Evolutionary conservation across 1,140 invertebrate genomes (phyloP).

Genomic region (Hylaeus anthracinus): DNA sequence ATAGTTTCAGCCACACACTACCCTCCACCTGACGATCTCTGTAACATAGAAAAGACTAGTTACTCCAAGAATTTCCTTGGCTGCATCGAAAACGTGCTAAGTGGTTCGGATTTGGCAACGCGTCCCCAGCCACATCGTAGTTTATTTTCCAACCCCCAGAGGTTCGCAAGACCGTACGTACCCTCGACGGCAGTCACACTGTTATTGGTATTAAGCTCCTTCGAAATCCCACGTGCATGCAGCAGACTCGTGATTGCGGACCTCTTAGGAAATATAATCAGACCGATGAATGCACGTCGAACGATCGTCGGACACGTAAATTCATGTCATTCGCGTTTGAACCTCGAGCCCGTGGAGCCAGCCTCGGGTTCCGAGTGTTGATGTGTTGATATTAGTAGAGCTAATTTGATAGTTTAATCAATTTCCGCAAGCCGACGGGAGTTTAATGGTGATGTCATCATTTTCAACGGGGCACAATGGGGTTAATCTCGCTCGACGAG

Average conservation of each 20-base stretch:
- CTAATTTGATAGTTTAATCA: constrained; percentile 82
- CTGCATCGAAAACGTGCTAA: too few relatives aligned
- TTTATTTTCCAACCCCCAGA: not conserved
- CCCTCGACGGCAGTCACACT: not conserved
- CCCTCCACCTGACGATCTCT: too few relatives aligned
- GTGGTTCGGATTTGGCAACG: too few relatives aligned
- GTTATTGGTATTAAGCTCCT: constrained; percentile 41
- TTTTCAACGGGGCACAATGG: constrained; percentile 79
- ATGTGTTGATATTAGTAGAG: constrained; percentile 79
- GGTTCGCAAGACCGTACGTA: not conserved
- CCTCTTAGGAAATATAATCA: constrained; percentile 64
- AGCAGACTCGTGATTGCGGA: constrained; percentile 48
- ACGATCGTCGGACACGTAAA: constrained; percentile 64
- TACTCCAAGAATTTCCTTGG: too few relatives aligned
- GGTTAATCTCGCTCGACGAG: constrained; percentile 80
- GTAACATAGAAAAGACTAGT: too few relatives aligned
- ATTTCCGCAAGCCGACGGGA: constrained; percentile 79
- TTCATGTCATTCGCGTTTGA: constrained; percentile 60
- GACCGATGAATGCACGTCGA: constrained; percentile 63
- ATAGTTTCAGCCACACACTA: too few relatives aligned
- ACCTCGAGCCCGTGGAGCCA: constrained; percentile 48
- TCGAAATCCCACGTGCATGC: constrained; percentile 9
- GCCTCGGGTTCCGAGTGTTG: constrained; percentile 51
- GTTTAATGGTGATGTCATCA: constrained; percentile 82
- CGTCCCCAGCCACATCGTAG: not conserved